Percentiles rank a stretch among this genome's conserved stretches.
phyloP scores from a whole-genome alignment of 2,888 invertebrate species.

The Eilema depressum region DNA sequence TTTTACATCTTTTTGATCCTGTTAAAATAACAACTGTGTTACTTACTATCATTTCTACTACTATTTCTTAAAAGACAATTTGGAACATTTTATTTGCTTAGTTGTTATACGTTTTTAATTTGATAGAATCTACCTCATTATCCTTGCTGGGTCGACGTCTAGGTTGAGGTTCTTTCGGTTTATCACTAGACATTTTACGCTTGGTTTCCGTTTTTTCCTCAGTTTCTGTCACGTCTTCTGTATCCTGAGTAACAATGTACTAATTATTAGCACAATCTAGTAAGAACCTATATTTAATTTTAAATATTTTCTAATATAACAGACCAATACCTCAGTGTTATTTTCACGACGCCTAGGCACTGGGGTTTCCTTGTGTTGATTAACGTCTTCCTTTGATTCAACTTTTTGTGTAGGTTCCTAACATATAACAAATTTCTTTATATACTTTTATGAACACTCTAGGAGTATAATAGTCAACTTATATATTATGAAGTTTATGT shows the following conservation, averaged over 20 bases:
- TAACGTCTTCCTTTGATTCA: constrained; percentile 10
- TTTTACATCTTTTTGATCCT: constrained; percentile 30
- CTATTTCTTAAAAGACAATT: constrained; percentile 3
- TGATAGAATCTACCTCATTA: constrained; percentile 54
- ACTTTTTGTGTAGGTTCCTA: constrained; percentile 60
- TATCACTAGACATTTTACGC: constrained; percentile 51
- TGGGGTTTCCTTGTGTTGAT: constrained; percentile 50
- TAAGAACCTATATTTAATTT: background rate
- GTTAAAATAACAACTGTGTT: background rate
- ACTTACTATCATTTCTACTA: background rate
- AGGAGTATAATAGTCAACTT: background rate
- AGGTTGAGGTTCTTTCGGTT: constrained; percentile 46
- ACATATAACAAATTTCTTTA: constrained; percentile 37
- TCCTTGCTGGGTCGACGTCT: constrained; percentile 40
- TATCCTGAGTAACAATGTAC: constrained; percentile 54
- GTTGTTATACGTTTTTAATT: background rate
- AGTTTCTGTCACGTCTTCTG: constrained; percentile 57
- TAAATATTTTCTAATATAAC: background rate
- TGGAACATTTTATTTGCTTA: background rate
- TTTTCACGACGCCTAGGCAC: constrained; percentile 58
- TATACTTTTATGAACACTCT: background rate
- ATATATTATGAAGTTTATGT: constrained; percentile 28
- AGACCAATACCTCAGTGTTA: constrained; percentile 65
- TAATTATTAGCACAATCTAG: constrained; percentile 21
- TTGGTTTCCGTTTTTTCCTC: constrained; percentile 58